Conservation (phyloP, 1,140 invertebrate species). For the Cepaea nemoralis region DNA sequence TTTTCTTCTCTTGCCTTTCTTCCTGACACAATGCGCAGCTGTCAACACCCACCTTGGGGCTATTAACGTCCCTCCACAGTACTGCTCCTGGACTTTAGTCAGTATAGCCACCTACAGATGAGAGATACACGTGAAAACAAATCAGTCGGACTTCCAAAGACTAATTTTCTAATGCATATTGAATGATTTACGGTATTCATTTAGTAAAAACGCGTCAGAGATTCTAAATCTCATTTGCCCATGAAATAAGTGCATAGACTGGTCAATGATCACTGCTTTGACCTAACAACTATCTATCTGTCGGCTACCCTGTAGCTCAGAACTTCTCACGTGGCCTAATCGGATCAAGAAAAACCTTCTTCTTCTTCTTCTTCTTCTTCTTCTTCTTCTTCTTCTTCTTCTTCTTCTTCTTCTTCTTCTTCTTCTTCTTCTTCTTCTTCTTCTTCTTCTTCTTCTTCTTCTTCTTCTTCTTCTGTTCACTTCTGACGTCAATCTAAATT, state of each 20-base stretch:
- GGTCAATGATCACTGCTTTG: too few species aligned
- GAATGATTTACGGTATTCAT: too few species aligned
- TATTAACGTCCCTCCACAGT: constrained; percentile 92
- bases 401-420: too few species aligned
- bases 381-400: neutral
- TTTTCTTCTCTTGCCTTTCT: constrained; percentile 70
- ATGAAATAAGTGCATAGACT: too few species aligned
- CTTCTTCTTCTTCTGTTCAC: neutral
- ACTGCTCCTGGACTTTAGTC: constrained; percentile 84
- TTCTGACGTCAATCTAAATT: too few species aligned
- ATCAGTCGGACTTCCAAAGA: too few species aligned
- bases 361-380: neutral
- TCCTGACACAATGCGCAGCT: constrained; percentile 89
- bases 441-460: neutral
- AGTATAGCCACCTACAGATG: constrained; percentile 84
- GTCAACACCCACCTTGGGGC: constrained; percentile 89
- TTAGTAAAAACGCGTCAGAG: too few species aligned
- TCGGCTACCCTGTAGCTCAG: too few species aligned
- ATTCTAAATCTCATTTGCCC: too few species aligned
- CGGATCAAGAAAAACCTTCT: neutral
- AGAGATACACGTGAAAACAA: neutral
- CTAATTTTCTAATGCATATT: too few species aligned
- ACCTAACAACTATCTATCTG: too few species aligned
- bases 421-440: neutral
- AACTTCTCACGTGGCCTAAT: too few species aligned